Conservation (phyloP, 2,888 invertebrate genomes). For the Drosophila mimica region DNA sequence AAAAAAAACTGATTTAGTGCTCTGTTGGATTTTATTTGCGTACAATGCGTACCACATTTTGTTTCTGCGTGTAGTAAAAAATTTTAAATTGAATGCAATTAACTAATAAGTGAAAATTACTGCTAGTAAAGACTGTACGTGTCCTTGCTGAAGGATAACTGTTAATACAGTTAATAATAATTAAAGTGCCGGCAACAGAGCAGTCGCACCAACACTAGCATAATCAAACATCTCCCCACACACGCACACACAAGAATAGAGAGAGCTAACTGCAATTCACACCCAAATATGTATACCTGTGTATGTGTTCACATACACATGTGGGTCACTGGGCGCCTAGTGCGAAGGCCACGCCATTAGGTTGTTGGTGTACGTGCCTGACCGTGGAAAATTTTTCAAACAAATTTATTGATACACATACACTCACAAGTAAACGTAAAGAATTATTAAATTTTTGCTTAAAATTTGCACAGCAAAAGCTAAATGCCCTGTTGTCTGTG, state of each 20-base stretch:
- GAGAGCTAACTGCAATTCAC: slow-evolving; percentile 16
- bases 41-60: neutral
- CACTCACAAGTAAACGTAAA: slow-evolving; percentile 6
- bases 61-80: neutral
- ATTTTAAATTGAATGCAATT: neutral
- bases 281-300: slow-evolving; percentile 9
- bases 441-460: slow-evolving; percentile 4
- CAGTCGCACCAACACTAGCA: slow-evolving; percentile 13
- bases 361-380: slow-evolving; percentile 13
- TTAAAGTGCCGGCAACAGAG: slow-evolving; percentile 50
- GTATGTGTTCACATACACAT: slow-evolving; percentile 16
- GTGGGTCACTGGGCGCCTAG: slow-evolving; percentile 50
- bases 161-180: slow-evolving; percentile 25
- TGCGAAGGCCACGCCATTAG: slow-evolving; percentile 43
- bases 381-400: slow-evolving; percentile 56
- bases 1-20: neutral
- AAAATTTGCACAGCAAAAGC: neutral
- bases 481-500: slow-evolving; percentile 9
- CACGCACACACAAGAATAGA: neutral
- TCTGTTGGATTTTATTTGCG: neutral
- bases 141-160: slow-evolving; percentile 66
- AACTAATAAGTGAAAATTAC: neutral
- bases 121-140: slow-evolving; percentile 3
- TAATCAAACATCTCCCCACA: neutral
- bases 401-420: slow-evolving; percentile 26